Evolutionary conservation across 2,888 invertebrate species (phyloP).

Genomic region (Hermaeophaga mercurialis): DNA sequence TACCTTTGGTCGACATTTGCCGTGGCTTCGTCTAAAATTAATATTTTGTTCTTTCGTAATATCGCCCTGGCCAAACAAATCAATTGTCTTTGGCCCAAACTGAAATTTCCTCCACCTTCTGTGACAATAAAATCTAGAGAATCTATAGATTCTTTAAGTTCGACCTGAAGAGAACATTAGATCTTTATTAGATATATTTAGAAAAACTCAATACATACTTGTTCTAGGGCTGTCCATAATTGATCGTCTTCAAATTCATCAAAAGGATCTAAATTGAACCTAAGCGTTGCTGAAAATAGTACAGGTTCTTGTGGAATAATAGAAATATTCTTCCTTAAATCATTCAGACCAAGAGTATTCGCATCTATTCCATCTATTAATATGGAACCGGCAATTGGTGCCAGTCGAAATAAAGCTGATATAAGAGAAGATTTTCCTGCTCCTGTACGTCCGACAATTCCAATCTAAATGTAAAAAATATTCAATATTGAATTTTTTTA

Average conservation of each 20-base stretch:
- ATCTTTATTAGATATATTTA: not conserved
- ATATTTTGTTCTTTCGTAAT: conserved; percentile 75
- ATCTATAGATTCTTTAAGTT: conserved; percentile 72
- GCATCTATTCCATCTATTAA: conserved; percentile 77
- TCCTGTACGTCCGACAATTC: conserved; percentile 86
- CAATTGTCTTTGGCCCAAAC: conserved; percentile 86
- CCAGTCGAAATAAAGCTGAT: conserved; percentile 81
- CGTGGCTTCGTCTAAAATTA: conserved; percentile 89
- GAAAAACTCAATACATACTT: conserved; percentile 53
- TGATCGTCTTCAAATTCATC: conserved; percentile 71
- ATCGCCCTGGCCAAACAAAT: conserved; percentile 87
- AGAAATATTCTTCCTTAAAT: conserved; percentile 79
- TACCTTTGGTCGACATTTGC: conserved; percentile 88
- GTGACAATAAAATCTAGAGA: conserved; percentile 69
- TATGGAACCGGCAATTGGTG: conserved; percentile 77
- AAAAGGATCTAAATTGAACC: conserved; percentile 87
- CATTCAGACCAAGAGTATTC: conserved; percentile 72
- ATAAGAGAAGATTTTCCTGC: conserved; percentile 87
- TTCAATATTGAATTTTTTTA: not conserved
- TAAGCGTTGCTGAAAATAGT: conserved; percentile 80
- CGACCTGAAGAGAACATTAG: conserved; percentile 62
- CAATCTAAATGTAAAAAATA: conserved; percentile 55
- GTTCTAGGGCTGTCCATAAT: conserved; percentile 78
- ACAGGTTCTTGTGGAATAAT: conserved; percentile 94
- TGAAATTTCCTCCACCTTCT: conserved; percentile 82